These are phyloP conservation scores for Brotula barbata DNA, from an alignment of 2,797 vertebrate genomes.

Conservation along the genomic window DNA sequence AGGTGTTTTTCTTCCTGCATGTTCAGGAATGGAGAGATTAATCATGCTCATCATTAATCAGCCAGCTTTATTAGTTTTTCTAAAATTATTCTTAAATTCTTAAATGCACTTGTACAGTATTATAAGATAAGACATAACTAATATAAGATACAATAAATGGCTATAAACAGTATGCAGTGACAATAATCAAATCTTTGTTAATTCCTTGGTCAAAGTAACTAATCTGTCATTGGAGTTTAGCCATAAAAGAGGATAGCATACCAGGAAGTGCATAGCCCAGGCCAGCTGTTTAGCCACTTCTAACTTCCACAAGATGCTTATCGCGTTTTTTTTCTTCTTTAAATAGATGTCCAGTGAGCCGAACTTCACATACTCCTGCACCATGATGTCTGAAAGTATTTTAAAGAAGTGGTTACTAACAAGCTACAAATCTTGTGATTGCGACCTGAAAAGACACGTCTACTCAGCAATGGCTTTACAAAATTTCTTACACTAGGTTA, in stretches of 20 bases:
- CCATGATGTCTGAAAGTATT: conserved; percentile 89
- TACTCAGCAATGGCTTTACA: too few species aligned
- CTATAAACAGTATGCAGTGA: neutral
- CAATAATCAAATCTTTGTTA: conserved; percentile 1
- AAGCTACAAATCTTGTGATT: too few species aligned
- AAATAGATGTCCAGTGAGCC: conserved; percentile 95
- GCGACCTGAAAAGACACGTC: too few species aligned
- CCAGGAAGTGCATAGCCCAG: conserved; percentile 97
- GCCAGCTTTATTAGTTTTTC: too few species aligned
- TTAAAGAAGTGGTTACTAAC: neutral
- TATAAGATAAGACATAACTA: too few species aligned
- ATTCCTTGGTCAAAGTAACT: neutral
- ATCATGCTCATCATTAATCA: too few species aligned
- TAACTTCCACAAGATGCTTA: conserved; percentile 96
- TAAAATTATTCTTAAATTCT: too few species aligned
- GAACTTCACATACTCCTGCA: conserved; percentile 95
- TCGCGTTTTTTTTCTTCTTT: conserved; percentile 89
- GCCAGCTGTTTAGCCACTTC: conserved; percentile 97
- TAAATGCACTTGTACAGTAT: too few species aligned
- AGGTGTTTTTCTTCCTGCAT: conserved; percentile 91
- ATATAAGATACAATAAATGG: too few species aligned
- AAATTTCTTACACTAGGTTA: too few species aligned
- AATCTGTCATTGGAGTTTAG: neutral
- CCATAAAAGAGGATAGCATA: conserved; percentile 66
- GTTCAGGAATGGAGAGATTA: neutral